A percentile compares a stretch with the other conserved stretches of the same genome.
Conservation (phyloP, 1,140 invertebrate species). For the Venturia canescens region DNA sequence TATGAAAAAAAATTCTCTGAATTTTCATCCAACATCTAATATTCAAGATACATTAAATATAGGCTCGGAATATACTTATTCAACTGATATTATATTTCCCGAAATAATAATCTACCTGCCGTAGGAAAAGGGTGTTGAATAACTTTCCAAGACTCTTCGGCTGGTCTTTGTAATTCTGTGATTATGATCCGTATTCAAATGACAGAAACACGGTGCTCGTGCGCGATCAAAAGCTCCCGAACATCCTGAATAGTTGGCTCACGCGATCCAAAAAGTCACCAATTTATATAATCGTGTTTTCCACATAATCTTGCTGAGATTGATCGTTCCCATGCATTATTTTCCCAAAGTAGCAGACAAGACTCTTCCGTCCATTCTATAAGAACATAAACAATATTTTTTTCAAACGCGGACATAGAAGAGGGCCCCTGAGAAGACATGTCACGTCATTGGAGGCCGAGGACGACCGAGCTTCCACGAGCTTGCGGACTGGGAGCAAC, state of each 20-base stretch:
- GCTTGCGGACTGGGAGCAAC: slow-evolving; percentile 4
- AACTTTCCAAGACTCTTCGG: neutral
- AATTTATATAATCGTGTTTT: neutral
- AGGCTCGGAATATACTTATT: too few species aligned
- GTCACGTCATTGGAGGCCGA: slow-evolving; percentile 43
- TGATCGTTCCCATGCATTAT: neutral
- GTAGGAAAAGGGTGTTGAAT: neutral
- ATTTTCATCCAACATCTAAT: neutral
- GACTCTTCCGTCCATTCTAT: neutral
- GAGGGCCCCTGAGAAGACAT: slow-evolving; percentile 20
- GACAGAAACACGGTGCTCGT: too few species aligned
- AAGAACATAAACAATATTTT: neutral
- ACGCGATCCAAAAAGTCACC: neutral
- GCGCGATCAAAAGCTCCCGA: neutral
- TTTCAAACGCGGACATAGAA: slow-evolving; percentile 16
- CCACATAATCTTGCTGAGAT: too few species aligned
- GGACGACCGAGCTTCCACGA: slow-evolving; percentile 40
- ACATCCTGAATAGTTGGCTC: neutral
- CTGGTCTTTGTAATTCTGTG: neutral
- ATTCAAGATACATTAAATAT: neutral
- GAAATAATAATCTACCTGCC: too few species aligned
- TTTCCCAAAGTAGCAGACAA: neutral
- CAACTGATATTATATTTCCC: too few species aligned
- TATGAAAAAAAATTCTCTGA: neutral
- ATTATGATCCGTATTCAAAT: neutral